Conservation (phyloP, 2,888 invertebrate genomes). For the Eilema caniola region DNA sequence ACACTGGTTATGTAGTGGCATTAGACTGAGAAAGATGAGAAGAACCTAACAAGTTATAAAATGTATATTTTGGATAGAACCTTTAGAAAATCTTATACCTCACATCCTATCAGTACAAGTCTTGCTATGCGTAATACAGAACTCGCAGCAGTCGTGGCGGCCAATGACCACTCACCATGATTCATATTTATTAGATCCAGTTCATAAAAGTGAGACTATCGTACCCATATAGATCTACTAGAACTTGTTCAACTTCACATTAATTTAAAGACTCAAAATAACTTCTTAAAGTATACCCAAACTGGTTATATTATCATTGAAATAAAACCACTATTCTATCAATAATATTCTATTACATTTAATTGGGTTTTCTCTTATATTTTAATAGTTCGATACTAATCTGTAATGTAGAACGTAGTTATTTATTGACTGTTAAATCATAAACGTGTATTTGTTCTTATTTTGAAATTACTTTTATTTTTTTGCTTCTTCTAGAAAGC, state of each 20-base stretch:
- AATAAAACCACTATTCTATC: no score
- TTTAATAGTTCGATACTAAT: background rate
- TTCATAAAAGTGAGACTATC: constrained; percentile 26
- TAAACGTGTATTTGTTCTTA: background rate
- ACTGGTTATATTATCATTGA: background rate
- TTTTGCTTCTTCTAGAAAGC: background rate
- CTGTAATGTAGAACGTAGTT: background rate
- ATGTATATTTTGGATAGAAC: background rate
- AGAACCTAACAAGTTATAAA: no score
- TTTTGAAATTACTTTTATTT: background rate
- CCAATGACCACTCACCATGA: constrained; percentile 21
- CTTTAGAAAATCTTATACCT: background rate
- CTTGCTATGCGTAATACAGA: background rate
- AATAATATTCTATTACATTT: background rate
- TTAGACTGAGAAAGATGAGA: no score
- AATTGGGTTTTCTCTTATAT: background rate
- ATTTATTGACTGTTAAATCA: constrained; percentile 8
- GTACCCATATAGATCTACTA: constrained; percentile 30
- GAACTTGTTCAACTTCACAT: constrained; percentile 16
- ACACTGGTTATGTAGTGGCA: no score
- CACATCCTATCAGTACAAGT: background rate
- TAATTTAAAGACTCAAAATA: constrained; percentile 38
- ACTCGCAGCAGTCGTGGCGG: background rate
- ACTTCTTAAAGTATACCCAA: background rate
- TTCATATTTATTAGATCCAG: constrained; percentile 30